phyloP scores from a whole-genome alignment of 1,140 invertebrate genomes.

The Drosophila navojoa region DNA sequence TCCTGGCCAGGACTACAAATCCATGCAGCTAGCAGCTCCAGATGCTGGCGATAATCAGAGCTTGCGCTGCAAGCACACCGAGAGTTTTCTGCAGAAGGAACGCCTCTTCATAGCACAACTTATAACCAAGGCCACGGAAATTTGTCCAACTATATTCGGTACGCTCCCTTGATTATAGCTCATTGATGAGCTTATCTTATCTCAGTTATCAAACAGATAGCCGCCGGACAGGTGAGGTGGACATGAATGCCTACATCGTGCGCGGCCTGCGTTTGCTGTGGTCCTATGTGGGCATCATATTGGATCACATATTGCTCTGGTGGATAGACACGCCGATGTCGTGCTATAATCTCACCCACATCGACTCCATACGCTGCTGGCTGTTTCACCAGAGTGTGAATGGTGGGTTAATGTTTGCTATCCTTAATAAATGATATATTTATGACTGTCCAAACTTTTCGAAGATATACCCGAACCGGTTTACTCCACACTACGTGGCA shows the following conservation, averaged over 20 bases:
- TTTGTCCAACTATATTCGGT: constrained; percentile 80
- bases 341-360: constrained; percentile 87
- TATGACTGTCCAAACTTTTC: constrained; percentile 16
- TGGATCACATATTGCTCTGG: constrained; percentile 92
- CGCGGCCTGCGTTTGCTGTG: constrained; percentile 88
- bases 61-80: constrained; percentile 83
- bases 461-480: constrained; percentile 87
- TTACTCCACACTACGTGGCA: constrained; percentile 87
- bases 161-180: background rate
- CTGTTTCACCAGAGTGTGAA: constrained; percentile 86
- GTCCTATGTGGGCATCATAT: constrained; percentile 89
- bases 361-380: constrained; percentile 88
- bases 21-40: constrained; percentile 29
- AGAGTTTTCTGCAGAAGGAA: constrained; percentile 74
- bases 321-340: constrained; percentile 89
- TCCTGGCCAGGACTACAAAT: constrained; percentile 61
- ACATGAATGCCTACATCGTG: constrained; percentile 65
- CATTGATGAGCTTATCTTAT: background rate
- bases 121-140: constrained; percentile 73
- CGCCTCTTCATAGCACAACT: constrained; percentile 72
- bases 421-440: background rate
- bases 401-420: constrained; percentile 68
- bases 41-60: constrained; percentile 69
- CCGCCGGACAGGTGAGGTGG: constrained; percentile 76
- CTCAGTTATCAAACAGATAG: constrained; percentile 65